Conservation (phyloP, 2,797 vertebrate genomes). For the Lerista edwardsae region DNA sequence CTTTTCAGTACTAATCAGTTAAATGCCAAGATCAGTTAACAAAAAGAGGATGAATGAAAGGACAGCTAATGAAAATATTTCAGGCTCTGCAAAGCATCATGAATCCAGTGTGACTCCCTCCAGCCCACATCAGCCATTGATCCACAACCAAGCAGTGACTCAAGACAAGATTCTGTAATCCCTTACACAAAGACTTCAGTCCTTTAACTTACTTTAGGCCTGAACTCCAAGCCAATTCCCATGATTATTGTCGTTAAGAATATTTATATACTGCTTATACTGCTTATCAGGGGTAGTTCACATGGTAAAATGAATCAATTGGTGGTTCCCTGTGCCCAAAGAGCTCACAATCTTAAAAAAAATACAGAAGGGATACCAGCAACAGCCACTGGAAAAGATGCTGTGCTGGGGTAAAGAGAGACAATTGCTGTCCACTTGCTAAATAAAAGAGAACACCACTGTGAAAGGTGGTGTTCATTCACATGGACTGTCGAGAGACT, state of each 20-base stretch:
- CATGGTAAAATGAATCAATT: too few species aligned
- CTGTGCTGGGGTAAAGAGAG: too few species aligned
- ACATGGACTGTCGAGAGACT: not conserved
- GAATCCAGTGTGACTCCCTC: slow-evolving; percentile 3
- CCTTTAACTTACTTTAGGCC: not conserved
- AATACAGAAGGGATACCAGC: too few species aligned
- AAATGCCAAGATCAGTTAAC: slow-evolving; percentile 31
- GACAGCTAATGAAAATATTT: not conserved
- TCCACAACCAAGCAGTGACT: not conserved
- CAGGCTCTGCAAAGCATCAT: not conserved
- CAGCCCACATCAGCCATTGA: not conserved
- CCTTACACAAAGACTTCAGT: not conserved
- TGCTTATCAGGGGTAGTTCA: too few species aligned
- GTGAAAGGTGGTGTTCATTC: not conserved
- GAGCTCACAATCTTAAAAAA: too few species aligned
- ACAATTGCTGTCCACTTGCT: too few species aligned
- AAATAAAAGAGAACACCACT: too few species aligned
- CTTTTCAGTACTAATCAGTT: slow-evolving; percentile 12
- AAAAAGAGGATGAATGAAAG: slow-evolving; percentile 18
- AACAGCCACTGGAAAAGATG: too few species aligned
- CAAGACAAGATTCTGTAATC: not conserved
- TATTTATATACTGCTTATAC: too few species aligned
- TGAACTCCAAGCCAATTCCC: not conserved
- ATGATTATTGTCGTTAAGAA: not conserved
- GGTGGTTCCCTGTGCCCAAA: too few species aligned